Conservation (phyloP, 2,113 vertebrate species). For the Micromys minutus region DNA sequence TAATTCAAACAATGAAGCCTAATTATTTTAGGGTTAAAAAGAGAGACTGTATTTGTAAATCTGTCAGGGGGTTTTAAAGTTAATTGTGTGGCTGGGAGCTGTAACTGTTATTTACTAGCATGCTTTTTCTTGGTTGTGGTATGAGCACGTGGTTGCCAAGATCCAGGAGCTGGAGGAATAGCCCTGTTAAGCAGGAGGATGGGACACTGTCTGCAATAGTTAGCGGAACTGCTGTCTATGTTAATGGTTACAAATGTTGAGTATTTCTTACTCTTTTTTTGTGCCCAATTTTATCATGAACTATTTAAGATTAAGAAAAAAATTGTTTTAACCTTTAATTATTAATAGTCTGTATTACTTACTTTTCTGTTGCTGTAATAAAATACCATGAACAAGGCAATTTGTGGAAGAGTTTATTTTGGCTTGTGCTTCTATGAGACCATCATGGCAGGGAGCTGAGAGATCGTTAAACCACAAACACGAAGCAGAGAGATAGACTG, state of each 20-base stretch:
- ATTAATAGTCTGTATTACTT: neutral
- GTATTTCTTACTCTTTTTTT: conserved; percentile 45
- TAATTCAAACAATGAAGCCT: too few species aligned
- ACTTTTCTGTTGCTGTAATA: neutral
- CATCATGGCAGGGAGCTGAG: neutral
- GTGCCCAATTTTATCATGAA: neutral
- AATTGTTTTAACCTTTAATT: neutral
- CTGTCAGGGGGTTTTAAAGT: too few species aligned
- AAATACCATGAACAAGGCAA: neutral
- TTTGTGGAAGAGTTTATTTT: neutral
- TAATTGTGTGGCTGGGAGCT: too few species aligned
- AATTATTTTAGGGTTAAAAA: too few species aligned
- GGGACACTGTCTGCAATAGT: too few species aligned
- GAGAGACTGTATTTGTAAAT: too few species aligned
- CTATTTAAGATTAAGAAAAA: conserved; percentile 4
- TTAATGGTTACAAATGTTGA: conserved; percentile 97
- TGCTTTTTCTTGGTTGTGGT: too few species aligned
- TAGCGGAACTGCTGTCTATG: too few species aligned
- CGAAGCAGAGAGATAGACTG: neutral
- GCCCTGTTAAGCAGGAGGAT: too few species aligned
- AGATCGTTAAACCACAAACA: neutral
- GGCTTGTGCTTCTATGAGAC: neutral
- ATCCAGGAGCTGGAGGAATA: too few species aligned
- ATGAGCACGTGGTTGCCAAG: too few species aligned
- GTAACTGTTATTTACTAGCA: conserved; percentile 14